Conservation (phyloP, 2,113 vertebrate species). For the Spermophilus dauricus region DNA sequence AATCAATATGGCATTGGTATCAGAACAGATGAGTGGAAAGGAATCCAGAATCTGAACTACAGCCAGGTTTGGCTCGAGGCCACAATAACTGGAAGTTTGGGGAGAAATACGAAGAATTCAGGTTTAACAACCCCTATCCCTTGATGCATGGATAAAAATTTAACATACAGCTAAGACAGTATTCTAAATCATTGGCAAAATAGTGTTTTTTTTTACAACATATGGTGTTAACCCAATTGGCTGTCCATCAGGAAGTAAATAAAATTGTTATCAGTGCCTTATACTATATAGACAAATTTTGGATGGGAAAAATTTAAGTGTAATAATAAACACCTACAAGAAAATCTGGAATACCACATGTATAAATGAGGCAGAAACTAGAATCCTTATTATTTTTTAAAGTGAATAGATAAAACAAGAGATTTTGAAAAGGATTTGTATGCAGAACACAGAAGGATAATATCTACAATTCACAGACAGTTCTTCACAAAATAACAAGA, state of each 20-base stretch:
- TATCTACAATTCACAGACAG: neutral
- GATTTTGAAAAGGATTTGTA: conserved; percentile 6
- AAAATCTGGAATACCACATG: neutral
- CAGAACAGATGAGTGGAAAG: conserved; percentile 46
- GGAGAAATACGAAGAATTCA: no score
- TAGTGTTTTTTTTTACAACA: conserved; percentile 48
- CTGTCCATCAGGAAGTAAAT: conserved; percentile 59
- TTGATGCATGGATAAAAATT: conserved; percentile 40
- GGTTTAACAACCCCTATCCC: no score
- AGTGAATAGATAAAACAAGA: neutral
- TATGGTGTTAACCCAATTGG: conserved; percentile 34
- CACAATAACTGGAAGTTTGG: no score
- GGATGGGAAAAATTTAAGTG: conserved; percentile 50
- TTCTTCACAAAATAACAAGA: neutral
- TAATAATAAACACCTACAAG: neutral
- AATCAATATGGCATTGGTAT: conserved; percentile 61
- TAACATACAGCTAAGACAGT: conserved; percentile 65
- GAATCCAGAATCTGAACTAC: conserved; percentile 52
- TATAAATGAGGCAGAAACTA: neutral
- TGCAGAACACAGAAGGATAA: neutral
- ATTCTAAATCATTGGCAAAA: conserved; percentile 72
- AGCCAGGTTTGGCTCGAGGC: no score
- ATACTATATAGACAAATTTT: conserved; percentile 28
- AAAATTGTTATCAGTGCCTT: neutral
- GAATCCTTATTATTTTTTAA: neutral